phyloP scores from a whole-genome alignment of 2,888 invertebrate genomes.

The Carabus problematicus region DNA sequence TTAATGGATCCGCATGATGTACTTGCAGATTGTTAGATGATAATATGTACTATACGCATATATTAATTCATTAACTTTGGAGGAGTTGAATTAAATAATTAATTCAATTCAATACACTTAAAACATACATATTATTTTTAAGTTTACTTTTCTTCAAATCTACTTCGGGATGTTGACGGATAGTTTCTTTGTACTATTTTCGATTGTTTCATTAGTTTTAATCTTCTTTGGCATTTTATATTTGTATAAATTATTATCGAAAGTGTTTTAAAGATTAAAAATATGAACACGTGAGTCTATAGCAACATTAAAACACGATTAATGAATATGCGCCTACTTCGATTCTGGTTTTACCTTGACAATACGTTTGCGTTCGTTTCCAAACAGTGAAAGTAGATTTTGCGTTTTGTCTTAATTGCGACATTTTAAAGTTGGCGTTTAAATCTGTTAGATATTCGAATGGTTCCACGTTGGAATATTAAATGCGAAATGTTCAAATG shows the following conservation, averaged over 20 bases:
- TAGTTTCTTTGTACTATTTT: no score
- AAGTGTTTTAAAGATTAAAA: conserved; percentile 2
- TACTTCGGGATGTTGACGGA: no score
- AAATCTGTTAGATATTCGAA: conserved; percentile 15
- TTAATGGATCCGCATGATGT: neutral
- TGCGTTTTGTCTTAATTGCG: conserved; percentile 38
- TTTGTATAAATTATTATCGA: neutral
- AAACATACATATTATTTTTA: no score
- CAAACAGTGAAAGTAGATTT: conserved; percentile 41
- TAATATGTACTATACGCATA: no score
- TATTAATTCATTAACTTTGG: no score
- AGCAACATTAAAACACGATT: conserved; percentile 21
- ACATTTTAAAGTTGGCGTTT: conserved; percentile 32
- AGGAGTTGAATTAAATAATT: no score
- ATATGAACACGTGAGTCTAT: neutral
- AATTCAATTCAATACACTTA: no score
- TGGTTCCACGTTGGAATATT: neutral
- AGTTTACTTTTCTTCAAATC: no score
- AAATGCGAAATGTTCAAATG: neutral
- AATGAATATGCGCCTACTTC: conserved; percentile 32
- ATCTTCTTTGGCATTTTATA: no score
- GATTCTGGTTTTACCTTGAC: conserved; percentile 40
- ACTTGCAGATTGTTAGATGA: no score
- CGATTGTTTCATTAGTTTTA: no score
- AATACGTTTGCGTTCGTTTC: conserved; percentile 35